Evolutionary conservation across 2,797 vertebrate genomes (phyloP), one percentile per base, ranked within the genome.

Genomic region (Enteromius paludinosus): DNA sequence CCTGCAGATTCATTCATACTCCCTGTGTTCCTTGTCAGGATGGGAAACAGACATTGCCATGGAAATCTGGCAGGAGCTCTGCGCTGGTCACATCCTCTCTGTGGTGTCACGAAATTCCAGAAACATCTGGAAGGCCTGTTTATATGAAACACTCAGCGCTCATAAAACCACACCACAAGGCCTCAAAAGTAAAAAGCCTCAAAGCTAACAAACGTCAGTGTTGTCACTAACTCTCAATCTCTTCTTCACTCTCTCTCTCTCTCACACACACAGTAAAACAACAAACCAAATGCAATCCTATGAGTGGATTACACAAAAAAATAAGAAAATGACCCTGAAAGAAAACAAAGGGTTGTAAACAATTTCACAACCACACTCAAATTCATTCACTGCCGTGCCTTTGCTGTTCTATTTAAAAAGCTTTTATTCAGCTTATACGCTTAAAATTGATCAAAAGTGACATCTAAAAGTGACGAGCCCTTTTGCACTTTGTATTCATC

Each of bases 101-200:
- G 25, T 74, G 47, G 84, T 79, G 17, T 47, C 45, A 33, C 83
- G 84, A 85, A 74, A 79, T 85, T 83, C 89, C 88, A 90, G 84
- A 88, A 89, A 91, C 92, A 91, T 93, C 90, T 93, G 92, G 87
- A 89, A 35, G 35, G 6, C 17, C 65, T 69, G 62, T 43, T 15
- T 76, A 65, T 73, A 70, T 75, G 47, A 85, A 52, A 75, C 11
- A 1, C 38, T 1, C 62, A 45, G 59, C 1, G 1, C 56, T 74
- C 70, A 68, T 83, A 79, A 88, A 84, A 68, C 77, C 49, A 61
- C 72, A 72, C 47, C 49, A 35, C 62, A 56, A 80, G 64, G 35
- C 56, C 59, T 66, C 71, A 69, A 83, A 78, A 80, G 65, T n/a
- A 76, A 72, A 49, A 54, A 85, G 38, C 47, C 59, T 30, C n/a